Evolutionary conservation across 2,888 invertebrate species (phyloP).

Genomic region (Andrena bucephala): DNA sequence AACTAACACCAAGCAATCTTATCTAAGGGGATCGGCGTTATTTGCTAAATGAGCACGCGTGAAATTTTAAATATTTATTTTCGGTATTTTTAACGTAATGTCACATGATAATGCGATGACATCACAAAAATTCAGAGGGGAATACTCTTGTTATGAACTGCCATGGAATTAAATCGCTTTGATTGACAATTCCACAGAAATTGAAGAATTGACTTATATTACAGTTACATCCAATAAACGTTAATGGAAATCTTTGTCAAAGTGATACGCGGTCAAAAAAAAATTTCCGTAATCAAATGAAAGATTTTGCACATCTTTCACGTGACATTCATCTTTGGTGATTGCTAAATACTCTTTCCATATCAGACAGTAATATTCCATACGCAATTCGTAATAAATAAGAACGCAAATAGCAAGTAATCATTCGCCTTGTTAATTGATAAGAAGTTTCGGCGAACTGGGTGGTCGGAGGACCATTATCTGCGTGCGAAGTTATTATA

Average conservation of each 20-base stretch:
- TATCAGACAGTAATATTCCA: constrained; percentile 24
- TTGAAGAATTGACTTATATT: neutral
- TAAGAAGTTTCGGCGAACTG: neutral
- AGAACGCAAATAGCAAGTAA: constrained; percentile 7
- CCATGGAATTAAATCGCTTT: too few species aligned
- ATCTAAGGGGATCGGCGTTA: neutral
- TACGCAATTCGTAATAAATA: constrained; percentile 16
- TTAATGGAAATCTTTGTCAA: neutral
- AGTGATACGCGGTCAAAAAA: neutral
- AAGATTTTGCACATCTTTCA: neutral
- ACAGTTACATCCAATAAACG: neutral
- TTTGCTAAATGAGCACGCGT: neutral
- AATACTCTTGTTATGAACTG: neutral
- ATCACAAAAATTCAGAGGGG: neutral
- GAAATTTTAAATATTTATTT: constrained; percentile 7
- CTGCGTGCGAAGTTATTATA: neutral
- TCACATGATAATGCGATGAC: constrained; percentile 1
- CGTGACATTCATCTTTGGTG: neutral
- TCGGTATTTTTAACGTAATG: neutral
- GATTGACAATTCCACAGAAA: too few species aligned
- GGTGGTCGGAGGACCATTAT: constrained; percentile 5
- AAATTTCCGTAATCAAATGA: neutral
- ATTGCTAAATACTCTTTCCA: neutral
- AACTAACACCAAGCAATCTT: neutral
- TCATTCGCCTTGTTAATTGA: constrained; percentile 12